Conservation (phyloP, 2,888 invertebrate species). For the Deilephila porcellus region DNA sequence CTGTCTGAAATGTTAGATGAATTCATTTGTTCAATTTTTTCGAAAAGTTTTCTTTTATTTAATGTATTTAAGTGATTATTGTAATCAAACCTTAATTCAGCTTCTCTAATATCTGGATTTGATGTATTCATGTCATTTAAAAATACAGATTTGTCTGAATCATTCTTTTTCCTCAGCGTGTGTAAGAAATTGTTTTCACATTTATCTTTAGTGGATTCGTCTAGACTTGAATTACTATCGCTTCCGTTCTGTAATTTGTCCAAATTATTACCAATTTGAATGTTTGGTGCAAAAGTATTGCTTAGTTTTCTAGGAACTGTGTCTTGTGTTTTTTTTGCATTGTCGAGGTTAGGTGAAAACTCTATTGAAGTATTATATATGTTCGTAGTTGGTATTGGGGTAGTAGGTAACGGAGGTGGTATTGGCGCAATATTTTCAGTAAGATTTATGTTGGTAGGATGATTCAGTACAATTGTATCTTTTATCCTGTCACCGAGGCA, state of each 20-base stretch:
- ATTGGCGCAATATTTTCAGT: constrained; percentile 58
- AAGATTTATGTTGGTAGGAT: constrained; percentile 55
- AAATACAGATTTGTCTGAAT: constrained; percentile 60
- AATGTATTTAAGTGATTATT: constrained; percentile 65
- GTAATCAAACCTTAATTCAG: constrained; percentile 63
- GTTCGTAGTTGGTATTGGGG: constrained; percentile 72
- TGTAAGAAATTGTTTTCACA: constrained; percentile 41
- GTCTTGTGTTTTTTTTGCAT: constrained; percentile 55
- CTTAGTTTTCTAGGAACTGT: constrained; percentile 54
- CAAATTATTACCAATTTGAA: constrained; percentile 45
- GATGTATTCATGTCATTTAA: constrained; percentile 59
- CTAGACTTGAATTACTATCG: constrained; percentile 58
- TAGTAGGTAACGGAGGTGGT: constrained; percentile 74
- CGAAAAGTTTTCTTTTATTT: constrained; percentile 73
- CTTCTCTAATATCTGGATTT: constrained; percentile 53
- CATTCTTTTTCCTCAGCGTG: constrained; percentile 61
- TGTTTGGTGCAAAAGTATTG: constrained; percentile 47
- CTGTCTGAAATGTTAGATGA: constrained; percentile 49
- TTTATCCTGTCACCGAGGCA: constrained; percentile 69
- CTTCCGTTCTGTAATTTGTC: constrained; percentile 62
- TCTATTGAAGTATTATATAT: constrained; percentile 60
- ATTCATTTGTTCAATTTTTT: constrained; percentile 59
- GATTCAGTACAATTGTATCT: constrained; percentile 68
- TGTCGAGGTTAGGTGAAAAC: constrained; percentile 44
- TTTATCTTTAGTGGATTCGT: constrained; percentile 61